Evolutionary conservation across 2,888 invertebrate genomes (phyloP).

Genomic region (Sminthurinus aureus): DNA sequence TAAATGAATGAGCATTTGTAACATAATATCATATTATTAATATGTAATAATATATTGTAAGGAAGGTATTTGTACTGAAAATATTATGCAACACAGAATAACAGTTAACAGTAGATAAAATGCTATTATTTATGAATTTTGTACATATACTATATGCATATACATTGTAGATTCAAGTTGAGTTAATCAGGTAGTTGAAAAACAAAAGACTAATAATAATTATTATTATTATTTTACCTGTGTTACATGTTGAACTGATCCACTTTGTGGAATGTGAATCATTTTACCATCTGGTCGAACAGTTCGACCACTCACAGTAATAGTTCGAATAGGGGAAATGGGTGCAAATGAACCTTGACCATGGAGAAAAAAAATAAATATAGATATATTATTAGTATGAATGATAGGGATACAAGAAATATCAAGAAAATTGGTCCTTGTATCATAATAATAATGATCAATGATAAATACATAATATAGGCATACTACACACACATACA

Average conservation of each 20-base stretch:
- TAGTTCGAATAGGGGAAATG: slow-evolving; percentile 56
- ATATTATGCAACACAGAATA: too few relatives aligned
- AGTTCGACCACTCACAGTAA: slow-evolving; percentile 50
- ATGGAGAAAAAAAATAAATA: too few relatives aligned
- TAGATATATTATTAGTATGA: too few relatives aligned
- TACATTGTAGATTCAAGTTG: background rate
- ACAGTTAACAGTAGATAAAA: too few relatives aligned
- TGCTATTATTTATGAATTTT: too few relatives aligned
- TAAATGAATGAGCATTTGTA: background rate
- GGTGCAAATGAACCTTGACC: slow-evolving; percentile 24
- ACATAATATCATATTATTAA: background rate
- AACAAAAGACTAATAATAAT: too few relatives aligned
- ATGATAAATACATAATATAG: too few relatives aligned
- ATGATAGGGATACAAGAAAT: too few relatives aligned
- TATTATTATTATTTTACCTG: slow-evolving; percentile 44
- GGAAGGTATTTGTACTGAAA: too few relatives aligned
- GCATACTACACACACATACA: too few relatives aligned
- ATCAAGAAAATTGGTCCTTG: too few relatives aligned
- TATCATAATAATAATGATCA: too few relatives aligned
- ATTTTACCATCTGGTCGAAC: slow-evolving; percentile 56
- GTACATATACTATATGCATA: background rate
- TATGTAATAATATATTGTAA: background rate
- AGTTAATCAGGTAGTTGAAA: background rate
- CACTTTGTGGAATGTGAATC: slow-evolving; percentile 58
- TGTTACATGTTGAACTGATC: slow-evolving; percentile 55